Evolutionary conservation across 2,797 vertebrate genomes (phyloP).

Genomic region (Acanthurus tractus): DNA sequence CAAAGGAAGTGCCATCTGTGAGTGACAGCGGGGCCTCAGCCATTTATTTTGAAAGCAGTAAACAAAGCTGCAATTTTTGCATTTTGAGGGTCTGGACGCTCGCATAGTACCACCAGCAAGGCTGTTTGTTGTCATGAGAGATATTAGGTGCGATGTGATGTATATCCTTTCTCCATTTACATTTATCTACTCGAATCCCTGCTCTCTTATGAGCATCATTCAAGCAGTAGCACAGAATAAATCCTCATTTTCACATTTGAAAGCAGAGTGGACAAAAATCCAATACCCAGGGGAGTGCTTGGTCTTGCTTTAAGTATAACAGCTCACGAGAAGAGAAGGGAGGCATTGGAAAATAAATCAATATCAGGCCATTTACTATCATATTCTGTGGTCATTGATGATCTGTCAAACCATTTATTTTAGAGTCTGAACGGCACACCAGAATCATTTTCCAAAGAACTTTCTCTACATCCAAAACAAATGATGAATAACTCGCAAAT

Average conservation of each 20-base stretch:
- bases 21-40: conserved; percentile 80
- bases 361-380: conserved; percentile 82
- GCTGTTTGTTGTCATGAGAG: conserved; percentile 69
- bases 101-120: conserved; percentile 62
- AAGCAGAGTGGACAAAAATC: conserved; percentile 69
- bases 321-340: conserved; percentile 54
- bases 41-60: conserved; percentile 79
- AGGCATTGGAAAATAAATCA: conserved; percentile 74
- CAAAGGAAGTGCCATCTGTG: conserved; percentile 83
- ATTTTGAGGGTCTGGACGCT: conserved; percentile 58
- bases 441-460: conserved; percentile 79
- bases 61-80: conserved; percentile 80
- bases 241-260: conserved; percentile 80
- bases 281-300: conserved; percentile 74
- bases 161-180: conserved; percentile 66
- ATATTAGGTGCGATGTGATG: conserved; percentile 69
- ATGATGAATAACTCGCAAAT: conserved; percentile 80
- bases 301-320: conserved; percentile 78
- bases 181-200: conserved; percentile 63
- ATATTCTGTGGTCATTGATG: conserved; percentile 81
- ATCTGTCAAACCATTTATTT: conserved; percentile 83
- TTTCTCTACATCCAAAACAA: conserved; percentile 83
- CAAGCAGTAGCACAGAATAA: conserved; percentile 67
- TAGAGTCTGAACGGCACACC: conserved; percentile 60
- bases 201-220: conserved; percentile 66